Evolutionary conservation across 35 echinoderm and acorn worm genomes (phyloP).

Genomic region (Nesometra sesokonis): DNA sequence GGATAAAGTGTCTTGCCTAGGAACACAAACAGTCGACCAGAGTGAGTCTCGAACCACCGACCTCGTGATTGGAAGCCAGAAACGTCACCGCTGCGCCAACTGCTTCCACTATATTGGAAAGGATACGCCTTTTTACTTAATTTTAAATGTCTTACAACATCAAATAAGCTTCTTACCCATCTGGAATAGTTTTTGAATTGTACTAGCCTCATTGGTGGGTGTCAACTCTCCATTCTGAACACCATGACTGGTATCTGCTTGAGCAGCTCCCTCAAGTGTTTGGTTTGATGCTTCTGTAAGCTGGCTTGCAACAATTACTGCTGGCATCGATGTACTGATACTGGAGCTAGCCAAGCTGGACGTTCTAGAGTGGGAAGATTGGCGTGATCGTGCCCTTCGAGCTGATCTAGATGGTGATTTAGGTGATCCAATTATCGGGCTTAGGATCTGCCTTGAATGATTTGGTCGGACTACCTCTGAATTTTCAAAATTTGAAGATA

Average conservation of each 20-base stretch:
- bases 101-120: no score
- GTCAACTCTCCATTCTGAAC: slow-evolving; percentile 27
- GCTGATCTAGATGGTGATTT: not conserved
- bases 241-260: not conserved
- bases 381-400: not conserved
- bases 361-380: not conserved
- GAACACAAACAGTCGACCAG: no score
- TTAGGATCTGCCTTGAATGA: not conserved
- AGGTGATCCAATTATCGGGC: not conserved
- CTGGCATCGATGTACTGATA: not conserved
- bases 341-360: not conserved
- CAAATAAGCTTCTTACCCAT: not conserved
- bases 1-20: no score
- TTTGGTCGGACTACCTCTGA: not conserved
- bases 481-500: not conserved
- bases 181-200: slow-evolving; percentile 22
- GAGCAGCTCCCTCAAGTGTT: not conserved
- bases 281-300: not conserved
- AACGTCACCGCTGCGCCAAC: no score
- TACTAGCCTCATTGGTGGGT: slow-evolving; percentile 33
- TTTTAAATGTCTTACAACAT: no score
- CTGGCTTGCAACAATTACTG: not conserved
- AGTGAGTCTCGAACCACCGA: no score
- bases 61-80: no score
- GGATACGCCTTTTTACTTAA: no score